Evolutionary conservation across 2,888 invertebrate species (phyloP).

Genomic region (Glaucopsyche alexis): DNA sequence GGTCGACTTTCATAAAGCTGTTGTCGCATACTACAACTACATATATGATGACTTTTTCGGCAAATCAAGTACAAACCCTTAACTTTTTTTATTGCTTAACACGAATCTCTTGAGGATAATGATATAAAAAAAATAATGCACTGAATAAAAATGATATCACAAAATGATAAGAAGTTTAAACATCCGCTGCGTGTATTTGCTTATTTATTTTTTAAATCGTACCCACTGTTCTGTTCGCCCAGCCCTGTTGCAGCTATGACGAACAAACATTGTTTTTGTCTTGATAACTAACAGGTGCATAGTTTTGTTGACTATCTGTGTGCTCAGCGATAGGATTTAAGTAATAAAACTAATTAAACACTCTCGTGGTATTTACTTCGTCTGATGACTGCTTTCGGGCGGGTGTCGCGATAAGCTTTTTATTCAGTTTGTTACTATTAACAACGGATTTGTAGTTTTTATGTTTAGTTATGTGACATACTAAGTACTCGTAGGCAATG

Average conservation of each 20-base stretch:
- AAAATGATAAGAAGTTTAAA: constrained; percentile 34
- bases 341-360: constrained; percentile 56
- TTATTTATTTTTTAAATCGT: constrained; percentile 36
- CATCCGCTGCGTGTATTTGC: constrained; percentile 36
- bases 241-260: constrained; percentile 27
- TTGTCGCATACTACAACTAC: too few species aligned
- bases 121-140: constrained; percentile 28
- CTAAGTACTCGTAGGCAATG: too few species aligned
- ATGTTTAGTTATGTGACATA: too few species aligned
- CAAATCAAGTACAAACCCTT: neutral
- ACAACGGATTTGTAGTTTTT: too few species aligned
- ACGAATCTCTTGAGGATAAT: neutral
- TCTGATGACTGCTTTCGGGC: neutral
- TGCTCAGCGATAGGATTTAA: constrained; percentile 57
- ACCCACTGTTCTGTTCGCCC: constrained; percentile 44
- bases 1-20: too few species aligned
- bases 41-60: too few species aligned
- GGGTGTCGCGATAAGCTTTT: neutral
- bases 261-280: constrained; percentile 47
- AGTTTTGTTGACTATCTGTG: constrained; percentile 47
- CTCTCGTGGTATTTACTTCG: constrained; percentile 30
- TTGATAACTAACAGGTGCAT: constrained; percentile 51
- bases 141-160: constrained; percentile 28
- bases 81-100: neutral
- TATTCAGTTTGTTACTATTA: neutral